phyloP scores from a whole-genome alignment of 1,140 invertebrate species.

The Cotesia vestalis region DNA sequence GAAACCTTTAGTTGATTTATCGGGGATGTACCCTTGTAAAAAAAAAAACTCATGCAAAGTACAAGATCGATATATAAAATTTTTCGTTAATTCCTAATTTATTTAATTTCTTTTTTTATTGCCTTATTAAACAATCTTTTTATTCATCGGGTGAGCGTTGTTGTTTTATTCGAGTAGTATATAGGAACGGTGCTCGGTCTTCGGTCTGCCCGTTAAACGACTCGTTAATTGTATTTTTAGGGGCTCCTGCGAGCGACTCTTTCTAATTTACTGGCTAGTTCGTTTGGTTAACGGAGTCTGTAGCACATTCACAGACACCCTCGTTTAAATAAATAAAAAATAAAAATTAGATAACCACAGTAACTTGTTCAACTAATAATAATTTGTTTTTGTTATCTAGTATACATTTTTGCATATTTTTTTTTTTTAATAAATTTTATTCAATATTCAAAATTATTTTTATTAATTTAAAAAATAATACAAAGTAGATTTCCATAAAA shows the following conservation, averaged over 20 bases:
- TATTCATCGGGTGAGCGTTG: not conserved
- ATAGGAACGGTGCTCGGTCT: not conserved
- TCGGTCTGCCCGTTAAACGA: conserved; percentile 51
- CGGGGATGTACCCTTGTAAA: too few relatives aligned
- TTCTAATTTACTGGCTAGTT: conserved; percentile 59
- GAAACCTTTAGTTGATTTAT: too few relatives aligned
- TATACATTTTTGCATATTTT: too few relatives aligned
- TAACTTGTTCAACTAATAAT: too few relatives aligned
- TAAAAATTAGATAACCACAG: too few relatives aligned
- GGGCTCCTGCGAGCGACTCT: conserved; percentile 47
- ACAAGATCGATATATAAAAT: too few relatives aligned
- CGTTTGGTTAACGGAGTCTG: conserved; percentile 60
- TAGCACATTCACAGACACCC: conserved; percentile 58
- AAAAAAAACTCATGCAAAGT: too few relatives aligned
- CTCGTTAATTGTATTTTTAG: conserved; percentile 62
- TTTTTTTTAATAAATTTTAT: too few relatives aligned
- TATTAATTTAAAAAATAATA: too few relatives aligned
- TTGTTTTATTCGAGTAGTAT: conserved; percentile 5
- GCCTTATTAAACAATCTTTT: conserved; percentile 20
- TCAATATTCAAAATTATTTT: too few relatives aligned
- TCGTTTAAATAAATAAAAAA: conserved; percentile 51
- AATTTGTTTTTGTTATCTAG: too few relatives aligned
- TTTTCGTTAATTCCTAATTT: conserved; percentile 32
- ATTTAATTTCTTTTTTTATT: conserved; percentile 38
- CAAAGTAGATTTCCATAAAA: too few relatives aligned